A percentile compares a stretch with the other conserved stretches of the same genome.
phyloP scores from a whole-genome alignment of 2,797 vertebrate genomes.

The Clarias pachynema region DNA sequence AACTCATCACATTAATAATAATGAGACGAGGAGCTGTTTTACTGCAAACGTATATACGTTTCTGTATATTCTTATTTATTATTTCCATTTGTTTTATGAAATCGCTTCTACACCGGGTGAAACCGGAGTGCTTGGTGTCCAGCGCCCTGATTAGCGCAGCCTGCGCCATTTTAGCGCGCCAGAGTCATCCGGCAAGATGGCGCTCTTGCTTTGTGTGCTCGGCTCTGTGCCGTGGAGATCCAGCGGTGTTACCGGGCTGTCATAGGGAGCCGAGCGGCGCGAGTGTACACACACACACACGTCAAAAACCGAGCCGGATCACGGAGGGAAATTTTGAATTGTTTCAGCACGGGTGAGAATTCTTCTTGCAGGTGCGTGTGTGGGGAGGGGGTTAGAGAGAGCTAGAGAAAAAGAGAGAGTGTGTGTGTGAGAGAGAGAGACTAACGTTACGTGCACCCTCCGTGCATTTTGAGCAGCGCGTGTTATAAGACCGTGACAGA shows the following conservation, averaged over 20 bases:
- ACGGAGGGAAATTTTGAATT: neutral
- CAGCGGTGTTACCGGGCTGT: slow-evolving; percentile 50
- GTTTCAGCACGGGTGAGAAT: neutral
- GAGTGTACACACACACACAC: neutral
- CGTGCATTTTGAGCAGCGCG: neutral
- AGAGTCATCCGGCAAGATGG: slow-evolving; percentile 85
- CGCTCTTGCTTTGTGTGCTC: slow-evolving; percentile 81
- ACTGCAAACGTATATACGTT: too few species aligned
- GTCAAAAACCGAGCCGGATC: neutral
- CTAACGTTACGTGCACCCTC: neutral
- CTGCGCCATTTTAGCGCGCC: slow-evolving; percentile 85
- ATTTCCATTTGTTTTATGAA: neutral
- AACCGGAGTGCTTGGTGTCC: neutral
- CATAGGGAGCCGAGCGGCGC: neutral
- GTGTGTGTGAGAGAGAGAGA: neutral
- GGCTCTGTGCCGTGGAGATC: slow-evolving; percentile 51
- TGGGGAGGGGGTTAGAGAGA: neutral
- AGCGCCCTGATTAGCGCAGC: slow-evolving; percentile 63
- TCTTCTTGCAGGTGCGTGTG: neutral
- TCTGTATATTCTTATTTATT: too few species aligned
- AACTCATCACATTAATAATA: neutral
- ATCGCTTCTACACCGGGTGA: fast-evolving
- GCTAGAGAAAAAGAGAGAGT: neutral
- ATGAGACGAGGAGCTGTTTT: too few species aligned
- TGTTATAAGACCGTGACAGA: too few species aligned